These are phyloP conservation scores for Melanotaenia boesemani DNA, from an alignment of 2,797 vertebrate species.

Conservation along the genomic window DNA sequence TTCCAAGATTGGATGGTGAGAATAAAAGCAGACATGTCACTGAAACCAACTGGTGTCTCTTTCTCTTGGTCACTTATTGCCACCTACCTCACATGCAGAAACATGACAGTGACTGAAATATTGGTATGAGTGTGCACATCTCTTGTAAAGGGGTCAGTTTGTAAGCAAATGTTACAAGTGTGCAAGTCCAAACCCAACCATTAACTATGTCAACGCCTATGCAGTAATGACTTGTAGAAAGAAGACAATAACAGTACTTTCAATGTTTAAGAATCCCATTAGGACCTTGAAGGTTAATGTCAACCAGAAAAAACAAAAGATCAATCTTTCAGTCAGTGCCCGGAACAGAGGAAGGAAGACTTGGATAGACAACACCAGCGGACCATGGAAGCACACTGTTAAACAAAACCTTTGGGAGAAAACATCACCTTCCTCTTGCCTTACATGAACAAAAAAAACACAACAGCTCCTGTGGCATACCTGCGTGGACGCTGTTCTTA, in stretches of 20 bases:
- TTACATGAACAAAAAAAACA: constrained; percentile 11
- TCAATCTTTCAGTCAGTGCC: constrained; percentile 63
- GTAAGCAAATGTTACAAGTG: constrained; percentile 12
- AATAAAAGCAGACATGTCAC: constrained; percentile 22
- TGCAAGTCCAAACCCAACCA: constrained; percentile 31
- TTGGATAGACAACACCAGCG: constrained; percentile 42
- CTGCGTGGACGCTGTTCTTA: too few species aligned
- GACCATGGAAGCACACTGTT: constrained; percentile 5
- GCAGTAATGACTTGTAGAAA: constrained; percentile 25
- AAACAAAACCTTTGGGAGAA: constrained; percentile 30
- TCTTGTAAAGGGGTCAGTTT: constrained; percentile 8
- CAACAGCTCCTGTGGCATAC: constrained; percentile 14
- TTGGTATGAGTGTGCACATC: neutral
- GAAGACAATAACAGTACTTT: constrained; percentile 62
- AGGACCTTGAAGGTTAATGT: constrained; percentile 61
- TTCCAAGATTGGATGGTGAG: constrained; percentile 22
- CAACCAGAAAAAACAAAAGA: constrained; percentile 69
- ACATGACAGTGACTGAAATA: constrained; percentile 24
- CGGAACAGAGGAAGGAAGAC: constrained; percentile 43
- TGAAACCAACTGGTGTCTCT: constrained; percentile 14
- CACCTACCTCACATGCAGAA: constrained; percentile 6
- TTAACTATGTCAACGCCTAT: constrained; percentile 24
- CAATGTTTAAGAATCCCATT: constrained; percentile 66
- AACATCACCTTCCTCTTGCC: constrained; percentile 34
- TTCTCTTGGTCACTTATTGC: constrained; percentile 11